Base-by-base conservation (phyloP, 2,888 invertebrate species). In the Danaus chrysippus region DNA sequence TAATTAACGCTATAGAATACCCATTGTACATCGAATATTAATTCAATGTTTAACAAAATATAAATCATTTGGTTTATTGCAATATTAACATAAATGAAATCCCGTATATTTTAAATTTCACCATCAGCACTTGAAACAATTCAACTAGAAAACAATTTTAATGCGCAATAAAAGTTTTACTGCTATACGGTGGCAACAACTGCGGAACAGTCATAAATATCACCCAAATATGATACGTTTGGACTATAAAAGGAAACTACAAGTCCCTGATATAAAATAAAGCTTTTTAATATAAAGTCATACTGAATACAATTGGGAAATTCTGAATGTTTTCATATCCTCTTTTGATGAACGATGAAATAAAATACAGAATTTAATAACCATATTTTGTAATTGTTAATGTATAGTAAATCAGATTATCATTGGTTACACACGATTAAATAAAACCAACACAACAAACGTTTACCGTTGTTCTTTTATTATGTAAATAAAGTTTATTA, bases 91-190 rank as follows among this genome's bases (percentile, higher is more conserved):
- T 10, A 13, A 41, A 46, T 43, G 49, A 49, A 49, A 49, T 17
- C 17, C 49, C 11, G 49, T 17, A 11, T 2, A 17, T 65, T 62
- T 54, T 61, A 55, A 61, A 23, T 46, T 52, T 62, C 62, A 59
- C 65, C 61, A 54, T 56, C 56, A 57, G 59, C 63, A 56, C 62
- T 63, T 59, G 53, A 59, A 75, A 73, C 76, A 75, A 79, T 77
- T 70, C 74, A 70, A 76, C 74, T 76, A 70, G 68, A 77, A 79
- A 83, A 86, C 75, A 68, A 78, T 78, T 79, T 76, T 81, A 82
- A 83, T 80, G 77, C 70, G 71, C 78, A 71, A 82, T 88, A 86
- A 86, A 85, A 79, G 54, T 72, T 74, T 76, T 72, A 71, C 61
- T 64, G 65, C 67, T 65, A 61, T 66, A 58, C 63, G 55, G 59